These are phyloP conservation scores for Littorina saxatilis DNA, from an alignment of 1,140 invertebrate species.

Conservation along the genomic window DNA sequence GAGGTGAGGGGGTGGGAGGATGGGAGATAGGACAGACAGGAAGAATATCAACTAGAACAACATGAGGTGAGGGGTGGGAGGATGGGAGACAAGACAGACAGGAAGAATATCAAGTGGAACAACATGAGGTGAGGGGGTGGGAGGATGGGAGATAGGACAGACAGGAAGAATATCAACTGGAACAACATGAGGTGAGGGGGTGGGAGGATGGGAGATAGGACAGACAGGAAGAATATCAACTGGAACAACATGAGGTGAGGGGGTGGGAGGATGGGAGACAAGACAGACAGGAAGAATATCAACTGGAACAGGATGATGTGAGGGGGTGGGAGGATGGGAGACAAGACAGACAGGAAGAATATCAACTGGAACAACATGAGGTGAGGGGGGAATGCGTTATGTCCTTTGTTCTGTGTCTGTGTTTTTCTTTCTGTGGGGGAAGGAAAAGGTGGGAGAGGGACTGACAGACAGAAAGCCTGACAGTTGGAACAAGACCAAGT, in stretches of 20 bases:
- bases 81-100: not conserved
- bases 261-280: not conserved
- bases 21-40: not conserved
- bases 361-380: too few species aligned
- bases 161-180: too few species aligned
- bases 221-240: not conserved
- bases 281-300: not conserved
- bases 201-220: not conserved
- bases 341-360: too few species aligned
- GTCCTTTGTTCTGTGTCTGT: too few species aligned
- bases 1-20: not conserved
- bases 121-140: too few species aligned
- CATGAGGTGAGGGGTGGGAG: too few species aligned
- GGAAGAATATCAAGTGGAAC: too few species aligned
- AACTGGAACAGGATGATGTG: not conserved
- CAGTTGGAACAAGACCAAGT: not conserved
- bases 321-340: not conserved
- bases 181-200: not conserved
- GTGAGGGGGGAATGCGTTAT: too few species aligned
- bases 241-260: not conserved
- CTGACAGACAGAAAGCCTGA: not conserved
- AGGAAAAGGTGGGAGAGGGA: not conserved
- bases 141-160: not conserved
- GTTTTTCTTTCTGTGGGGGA: too few species aligned
- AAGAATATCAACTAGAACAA: too few species aligned